These are phyloP conservation scores for Clostera curtula DNA, from an alignment of 2,888 invertebrate genomes.

Conservation along the genomic window DNA sequence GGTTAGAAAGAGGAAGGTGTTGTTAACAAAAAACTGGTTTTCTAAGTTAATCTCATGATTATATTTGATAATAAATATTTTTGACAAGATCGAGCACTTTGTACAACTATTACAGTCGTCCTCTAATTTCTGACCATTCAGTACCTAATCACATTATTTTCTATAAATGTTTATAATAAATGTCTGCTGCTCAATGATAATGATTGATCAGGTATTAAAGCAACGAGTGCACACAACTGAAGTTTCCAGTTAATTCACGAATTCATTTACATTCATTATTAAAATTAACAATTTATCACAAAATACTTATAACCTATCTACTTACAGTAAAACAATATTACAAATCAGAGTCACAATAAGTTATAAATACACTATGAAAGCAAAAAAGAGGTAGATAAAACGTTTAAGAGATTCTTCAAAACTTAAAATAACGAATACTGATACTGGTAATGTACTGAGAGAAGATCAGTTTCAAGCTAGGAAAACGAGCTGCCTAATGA, in stretches of 20 bases:
- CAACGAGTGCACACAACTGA: too few relatives aligned
- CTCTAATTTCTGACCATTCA: too few relatives aligned
- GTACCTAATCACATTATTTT: too few relatives aligned
- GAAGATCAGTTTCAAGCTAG: constrained; percentile 8
- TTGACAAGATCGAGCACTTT: constrained; percentile 72
- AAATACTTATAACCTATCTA: constrained; percentile 40
- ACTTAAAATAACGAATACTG: constrained; percentile 65
- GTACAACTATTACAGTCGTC: constrained; percentile 53
- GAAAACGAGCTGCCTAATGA: constrained; percentile 8
- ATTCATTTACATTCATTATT: constrained; percentile 24
- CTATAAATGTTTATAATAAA: too few relatives aligned
- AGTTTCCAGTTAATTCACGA: constrained; percentile 17
- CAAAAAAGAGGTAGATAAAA: constrained; percentile 70
- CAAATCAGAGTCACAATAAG: constrained; percentile 53
- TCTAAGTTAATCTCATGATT: constrained; percentile 47
- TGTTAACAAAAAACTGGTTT: constrained; percentile 21
- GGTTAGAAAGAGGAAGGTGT: constrained; percentile 25
- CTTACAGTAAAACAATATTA: constrained; percentile 34
- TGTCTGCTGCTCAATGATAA: too few relatives aligned
- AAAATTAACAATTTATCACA: constrained; percentile 57
- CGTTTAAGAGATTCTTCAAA: constrained; percentile 60
- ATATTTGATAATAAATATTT: constrained; percentile 71
- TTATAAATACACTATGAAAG: constrained; percentile 55
- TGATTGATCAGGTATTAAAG: too few relatives aligned
- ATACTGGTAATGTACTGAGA: constrained; percentile 48